phyloP scores from a whole-genome alignment of 1,140 invertebrate species.

The Micrasema longulum region DNA sequence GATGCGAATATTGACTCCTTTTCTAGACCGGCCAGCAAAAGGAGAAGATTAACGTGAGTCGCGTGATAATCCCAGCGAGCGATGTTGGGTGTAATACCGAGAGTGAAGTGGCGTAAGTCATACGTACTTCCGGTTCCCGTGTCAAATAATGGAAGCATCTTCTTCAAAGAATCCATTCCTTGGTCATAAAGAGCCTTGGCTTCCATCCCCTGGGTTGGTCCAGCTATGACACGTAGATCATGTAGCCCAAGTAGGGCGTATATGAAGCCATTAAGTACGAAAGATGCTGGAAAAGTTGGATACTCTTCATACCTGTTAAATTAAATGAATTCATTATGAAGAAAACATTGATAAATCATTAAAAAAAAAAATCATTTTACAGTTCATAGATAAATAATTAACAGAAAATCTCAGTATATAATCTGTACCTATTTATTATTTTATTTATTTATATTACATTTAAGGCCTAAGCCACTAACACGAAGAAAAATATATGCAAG shows the following conservation, averaged over 20 bases:
- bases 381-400: too few species aligned
- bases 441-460: too few species aligned
- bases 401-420: too few species aligned
- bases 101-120: slow-evolving; percentile 92
- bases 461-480: too few species aligned
- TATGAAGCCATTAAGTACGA: slow-evolving; percentile 99
- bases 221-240: slow-evolving; percentile 82
- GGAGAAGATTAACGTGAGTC: slow-evolving; percentile 96
- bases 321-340: too few species aligned
- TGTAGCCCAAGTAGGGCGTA: slow-evolving; percentile 97
- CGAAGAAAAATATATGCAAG: too few species aligned
- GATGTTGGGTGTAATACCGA: slow-evolving; percentile 91
- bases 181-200: slow-evolving; percentile 83
- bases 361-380: too few species aligned
- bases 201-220: slow-evolving; percentile 71
- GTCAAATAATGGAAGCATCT: slow-evolving; percentile 92
- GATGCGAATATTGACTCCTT: slow-evolving; percentile 84
- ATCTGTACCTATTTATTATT: too few species aligned
- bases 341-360: too few species aligned
- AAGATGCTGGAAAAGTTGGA: slow-evolving; percentile 93
- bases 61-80: slow-evolving; percentile 98
- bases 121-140: slow-evolving; percentile 97
- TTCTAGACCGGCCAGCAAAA: slow-evolving; percentile 90
- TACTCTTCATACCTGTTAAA: slow-evolving; percentile 95
- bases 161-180: slow-evolving; percentile 90